Conservation (phyloP, 2,888 invertebrate species). For the Eumerus sabulonum region DNA sequence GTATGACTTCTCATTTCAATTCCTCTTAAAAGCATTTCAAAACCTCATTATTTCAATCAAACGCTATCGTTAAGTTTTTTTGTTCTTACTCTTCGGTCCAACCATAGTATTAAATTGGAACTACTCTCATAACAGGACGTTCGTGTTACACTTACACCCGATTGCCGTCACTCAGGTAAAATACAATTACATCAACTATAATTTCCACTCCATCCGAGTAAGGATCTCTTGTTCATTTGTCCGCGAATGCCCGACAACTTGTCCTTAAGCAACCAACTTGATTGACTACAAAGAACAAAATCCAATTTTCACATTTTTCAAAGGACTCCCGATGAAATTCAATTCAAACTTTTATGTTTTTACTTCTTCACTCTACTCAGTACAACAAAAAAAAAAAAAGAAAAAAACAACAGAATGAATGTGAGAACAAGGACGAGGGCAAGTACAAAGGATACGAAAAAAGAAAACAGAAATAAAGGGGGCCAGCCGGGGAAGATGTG, state of each 20-base stretch:
- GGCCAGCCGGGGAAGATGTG: too few relatives aligned
- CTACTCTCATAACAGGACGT: slow-evolving; percentile 6
- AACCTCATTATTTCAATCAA: slow-evolving; percentile 60
- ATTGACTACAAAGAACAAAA: slow-evolving; percentile 61
- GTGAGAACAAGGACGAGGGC: slow-evolving; percentile 15
- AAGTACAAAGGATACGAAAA: too few relatives aligned
- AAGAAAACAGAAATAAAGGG: too few relatives aligned
- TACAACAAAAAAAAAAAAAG: background rate
- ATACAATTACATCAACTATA: slow-evolving; percentile 50
- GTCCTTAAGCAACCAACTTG: slow-evolving; percentile 21
- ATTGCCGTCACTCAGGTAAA: slow-evolving; percentile 44
- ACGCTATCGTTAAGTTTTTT: too few relatives aligned
- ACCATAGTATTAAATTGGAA: slow-evolving; percentile 17
- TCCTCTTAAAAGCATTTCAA: slow-evolving; percentile 57
- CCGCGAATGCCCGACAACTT: slow-evolving; percentile 28
- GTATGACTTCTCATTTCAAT: background rate
- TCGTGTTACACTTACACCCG: background rate
- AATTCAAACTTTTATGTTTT: slow-evolving; percentile 51
- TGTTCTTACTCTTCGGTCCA: slow-evolving; percentile 1
- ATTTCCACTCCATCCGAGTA: slow-evolving; percentile 27
- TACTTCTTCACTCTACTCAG: slow-evolving; percentile 9
- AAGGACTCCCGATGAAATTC: slow-evolving; percentile 57
- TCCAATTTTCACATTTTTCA: slow-evolving; percentile 65
- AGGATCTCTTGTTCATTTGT: slow-evolving; percentile 15
- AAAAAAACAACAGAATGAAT: too few relatives aligned